A percentile compares a stretch with the other conserved stretches of the same genome.
phyloP scores from a whole-genome alignment of 2,888 invertebrate genomes.

The Abrostola triplasia region DNA sequence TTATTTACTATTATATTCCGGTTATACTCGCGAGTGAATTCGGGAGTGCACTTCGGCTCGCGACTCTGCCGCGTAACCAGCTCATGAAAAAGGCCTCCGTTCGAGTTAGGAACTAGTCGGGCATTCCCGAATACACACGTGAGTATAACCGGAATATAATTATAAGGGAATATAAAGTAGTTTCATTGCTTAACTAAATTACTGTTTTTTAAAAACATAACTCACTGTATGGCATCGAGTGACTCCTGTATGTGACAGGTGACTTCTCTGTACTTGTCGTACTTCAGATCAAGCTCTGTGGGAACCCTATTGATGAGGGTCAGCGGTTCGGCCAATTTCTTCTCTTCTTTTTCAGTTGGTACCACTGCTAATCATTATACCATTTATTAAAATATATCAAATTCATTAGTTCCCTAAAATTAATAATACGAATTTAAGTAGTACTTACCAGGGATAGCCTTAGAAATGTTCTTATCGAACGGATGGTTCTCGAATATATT shows the following conservation, averaged over 20 bases:
- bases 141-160: too few species aligned
- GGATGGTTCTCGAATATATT: slow-evolving; percentile 79
- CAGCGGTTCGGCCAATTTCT: slow-evolving; percentile 76
- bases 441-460: slow-evolving; percentile 24
- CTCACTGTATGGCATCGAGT: slow-evolving; percentile 77
- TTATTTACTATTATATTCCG: too few species aligned
- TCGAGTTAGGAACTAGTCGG: too few species aligned
- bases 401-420: neutral
- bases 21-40: too few species aligned
- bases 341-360: slow-evolving; percentile 66
- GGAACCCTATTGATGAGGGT: slow-evolving; percentile 60
- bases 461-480: slow-evolving; percentile 22
- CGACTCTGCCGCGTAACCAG: too few species aligned
- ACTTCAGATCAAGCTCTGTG: slow-evolving; percentile 66
- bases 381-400: neutral
- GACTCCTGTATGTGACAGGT: slow-evolving; percentile 78
- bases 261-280: slow-evolving; percentile 63
- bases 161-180: too few species aligned
- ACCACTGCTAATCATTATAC: slow-evolving; percentile 27
- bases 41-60: too few species aligned
- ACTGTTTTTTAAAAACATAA: too few species aligned
- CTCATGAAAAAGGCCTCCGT: too few species aligned
- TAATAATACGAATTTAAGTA: too few species aligned
- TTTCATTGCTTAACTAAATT: too few species aligned
- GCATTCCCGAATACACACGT: too few species aligned